These are phyloP conservation scores for Nyctibius grandis DNA, from an alignment of 2,797 vertebrate species.

Conservation along the genomic window DNA sequence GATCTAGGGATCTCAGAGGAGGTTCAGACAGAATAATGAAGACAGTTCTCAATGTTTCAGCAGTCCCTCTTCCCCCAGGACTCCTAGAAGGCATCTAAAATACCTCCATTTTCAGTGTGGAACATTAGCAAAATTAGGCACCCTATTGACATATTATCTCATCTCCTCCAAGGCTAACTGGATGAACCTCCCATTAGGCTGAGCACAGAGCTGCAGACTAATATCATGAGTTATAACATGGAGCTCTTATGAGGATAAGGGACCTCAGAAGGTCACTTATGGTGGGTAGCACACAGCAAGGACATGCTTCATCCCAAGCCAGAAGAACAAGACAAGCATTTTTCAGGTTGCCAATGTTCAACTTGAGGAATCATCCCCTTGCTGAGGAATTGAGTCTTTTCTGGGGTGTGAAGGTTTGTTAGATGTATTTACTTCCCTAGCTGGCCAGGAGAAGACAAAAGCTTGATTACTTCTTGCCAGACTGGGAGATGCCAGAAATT, in stretches of 20 bases:
- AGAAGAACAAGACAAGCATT: not conserved
- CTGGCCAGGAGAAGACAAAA: not conserved
- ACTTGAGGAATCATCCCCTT: not conserved
- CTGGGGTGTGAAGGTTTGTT: not conserved
- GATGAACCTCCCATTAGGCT: not conserved
- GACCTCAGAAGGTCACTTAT: not conserved
- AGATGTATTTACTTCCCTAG: not conserved
- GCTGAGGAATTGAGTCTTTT: not conserved
- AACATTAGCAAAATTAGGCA: not conserved
- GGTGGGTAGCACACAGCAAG: not conserved
- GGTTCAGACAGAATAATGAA: not conserved
- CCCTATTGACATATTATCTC: not conserved
- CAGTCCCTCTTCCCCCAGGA: not conserved
- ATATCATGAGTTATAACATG: not conserved
- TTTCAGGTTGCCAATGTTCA: not conserved
- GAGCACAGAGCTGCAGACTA: not conserved
- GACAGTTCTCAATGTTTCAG: not conserved
- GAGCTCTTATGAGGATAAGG: not conserved
- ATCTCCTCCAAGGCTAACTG: not conserved
- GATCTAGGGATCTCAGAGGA: not conserved
- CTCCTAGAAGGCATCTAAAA: not conserved
- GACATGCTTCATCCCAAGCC: not conserved
- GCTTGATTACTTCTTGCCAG: not conserved
- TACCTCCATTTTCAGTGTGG: not conserved
- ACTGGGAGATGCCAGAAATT: not conserved